Percentiles rank a stretch among this genome's conserved stretches.
Evolutionary conservation across 1,140 invertebrate genomes (phyloP).

Genomic region (Hyphantria cunea): DNA sequence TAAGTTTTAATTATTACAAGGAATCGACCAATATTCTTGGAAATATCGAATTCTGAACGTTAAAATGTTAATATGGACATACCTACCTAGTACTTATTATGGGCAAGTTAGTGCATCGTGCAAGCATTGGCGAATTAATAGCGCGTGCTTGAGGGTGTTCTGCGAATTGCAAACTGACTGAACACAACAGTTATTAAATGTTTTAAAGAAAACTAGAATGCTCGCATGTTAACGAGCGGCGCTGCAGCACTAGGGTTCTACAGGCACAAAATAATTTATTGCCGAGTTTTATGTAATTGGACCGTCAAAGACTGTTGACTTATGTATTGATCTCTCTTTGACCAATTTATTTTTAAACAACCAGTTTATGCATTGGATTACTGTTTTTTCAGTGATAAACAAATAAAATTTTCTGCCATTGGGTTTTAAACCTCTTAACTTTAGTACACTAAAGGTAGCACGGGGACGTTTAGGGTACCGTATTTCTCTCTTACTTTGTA

Average conservation of each 20-base stretch:
- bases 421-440: no score
- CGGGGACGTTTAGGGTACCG: no score
- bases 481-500: no score
- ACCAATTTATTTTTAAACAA: no score
- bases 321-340: no score
- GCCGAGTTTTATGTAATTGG: no score
- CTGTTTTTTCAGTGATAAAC: no score
- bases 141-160: slow-evolving; percentile 71
- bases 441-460: no score
- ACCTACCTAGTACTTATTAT: slow-evolving; percentile 21
- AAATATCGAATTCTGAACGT: slow-evolving; percentile 71
- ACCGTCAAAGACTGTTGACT: no score
- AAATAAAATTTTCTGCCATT: no score
- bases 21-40: slow-evolving; percentile 57
- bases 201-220: not conserved
- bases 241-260: not conserved
- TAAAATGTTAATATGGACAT: slow-evolving; percentile 45
- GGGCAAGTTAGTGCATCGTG: slow-evolving; percentile 42
- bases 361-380: no score
- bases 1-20: slow-evolving; percentile 37
- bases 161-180: slow-evolving; percentile 58
- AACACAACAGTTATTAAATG: slow-evolving; percentile 39
- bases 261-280: not conserved
- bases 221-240: not conserved
- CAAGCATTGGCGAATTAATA: slow-evolving; percentile 28